Evolutionary conservation across 2,797 vertebrate species (phyloP).

Genomic region (Echiichthys vipera): DNA sequence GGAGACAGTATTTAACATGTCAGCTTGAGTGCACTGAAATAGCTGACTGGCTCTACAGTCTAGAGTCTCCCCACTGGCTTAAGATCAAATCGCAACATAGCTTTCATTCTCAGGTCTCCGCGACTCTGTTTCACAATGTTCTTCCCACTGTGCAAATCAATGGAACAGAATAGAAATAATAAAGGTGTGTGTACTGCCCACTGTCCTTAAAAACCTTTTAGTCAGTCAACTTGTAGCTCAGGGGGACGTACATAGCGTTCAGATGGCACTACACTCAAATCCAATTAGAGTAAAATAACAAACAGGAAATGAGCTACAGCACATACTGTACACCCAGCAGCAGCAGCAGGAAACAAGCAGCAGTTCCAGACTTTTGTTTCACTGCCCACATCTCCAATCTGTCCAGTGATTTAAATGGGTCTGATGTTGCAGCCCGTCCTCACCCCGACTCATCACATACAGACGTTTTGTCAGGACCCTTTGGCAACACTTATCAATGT

Average conservation of each 20-base stretch:
- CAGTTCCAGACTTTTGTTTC: constrained; percentile 9
- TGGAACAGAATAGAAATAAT: constrained; percentile 23
- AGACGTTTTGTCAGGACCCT: too few species aligned
- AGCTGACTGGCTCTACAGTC: constrained; percentile 37
- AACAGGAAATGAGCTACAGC: not conserved
- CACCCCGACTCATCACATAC: too few species aligned
- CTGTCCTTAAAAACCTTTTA: constrained; percentile 22
- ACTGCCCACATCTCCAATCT: not conserved
- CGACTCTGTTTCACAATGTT: constrained; percentile 33
- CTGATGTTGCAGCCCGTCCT: too few species aligned
- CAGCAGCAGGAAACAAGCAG: not conserved
- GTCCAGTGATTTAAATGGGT: constrained; percentile 1
- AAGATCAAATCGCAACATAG: constrained; percentile 47
- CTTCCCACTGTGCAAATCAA: constrained; percentile 41
- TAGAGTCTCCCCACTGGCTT: constrained; percentile 41
- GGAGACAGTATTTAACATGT: constrained; percentile 56
- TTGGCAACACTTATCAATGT: too few species aligned
- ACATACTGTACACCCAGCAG: not conserved
- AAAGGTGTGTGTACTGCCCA: constrained; percentile 7
- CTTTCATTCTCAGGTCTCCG: constrained; percentile 38
- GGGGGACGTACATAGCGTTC: not conserved
- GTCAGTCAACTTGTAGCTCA: not conserved
- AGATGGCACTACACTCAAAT: not conserved
- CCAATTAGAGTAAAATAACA: not conserved
- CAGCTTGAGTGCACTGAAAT: constrained; percentile 49